Conservation (phyloP, 2,888 invertebrate species). For the Achlya flavicornis region DNA sequence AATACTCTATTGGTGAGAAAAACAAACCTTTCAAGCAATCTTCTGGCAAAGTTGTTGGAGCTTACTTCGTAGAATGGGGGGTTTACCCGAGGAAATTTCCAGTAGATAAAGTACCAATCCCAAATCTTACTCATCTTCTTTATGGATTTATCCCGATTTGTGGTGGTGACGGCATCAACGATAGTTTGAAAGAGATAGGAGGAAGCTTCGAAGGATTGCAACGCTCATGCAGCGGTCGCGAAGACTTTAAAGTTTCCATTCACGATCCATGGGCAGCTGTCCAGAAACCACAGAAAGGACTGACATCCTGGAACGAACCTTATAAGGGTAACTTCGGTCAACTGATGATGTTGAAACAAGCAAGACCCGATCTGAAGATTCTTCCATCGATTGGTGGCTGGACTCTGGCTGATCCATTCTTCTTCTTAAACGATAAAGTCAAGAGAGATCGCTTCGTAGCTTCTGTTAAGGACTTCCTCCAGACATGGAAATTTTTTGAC, state of each 20-base stretch:
- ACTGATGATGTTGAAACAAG: slow-evolving; percentile 77
- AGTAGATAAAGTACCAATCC: slow-evolving; percentile 71
- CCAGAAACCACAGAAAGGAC: slow-evolving; percentile 77
- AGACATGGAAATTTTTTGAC: slow-evolving; percentile 80
- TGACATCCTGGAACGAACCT: slow-evolving; percentile 78
- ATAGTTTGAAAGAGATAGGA: slow-evolving; percentile 80
- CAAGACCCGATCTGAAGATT: slow-evolving; percentile 74
- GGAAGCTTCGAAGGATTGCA: slow-evolving; percentile 80
- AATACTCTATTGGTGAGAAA: slow-evolving; percentile 67
- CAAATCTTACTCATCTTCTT: slow-evolving; percentile 74
- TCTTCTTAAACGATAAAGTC: slow-evolving; percentile 71
- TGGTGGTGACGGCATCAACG: slow-evolving; percentile 79
- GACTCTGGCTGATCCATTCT: slow-evolving; percentile 79
- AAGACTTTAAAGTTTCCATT: slow-evolving; percentile 78
- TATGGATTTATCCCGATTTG: slow-evolving; percentile 80
- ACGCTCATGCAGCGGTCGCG: slow-evolving; percentile 76
- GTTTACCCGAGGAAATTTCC: slow-evolving; percentile 79
- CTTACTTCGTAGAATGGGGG: slow-evolving; percentile 80
- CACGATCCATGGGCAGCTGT: slow-evolving; percentile 80
- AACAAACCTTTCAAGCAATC: slow-evolving; percentile 79
- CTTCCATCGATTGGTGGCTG: slow-evolving; percentile 77
- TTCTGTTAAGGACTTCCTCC: slow-evolving; percentile 76
- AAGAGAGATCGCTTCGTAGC: slow-evolving; percentile 73
- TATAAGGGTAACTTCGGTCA: slow-evolving; percentile 81
- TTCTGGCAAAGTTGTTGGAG: slow-evolving; percentile 76